phyloP scores from a whole-genome alignment of 2,888 invertebrate species.

The Cantharis flavilabris region DNA sequence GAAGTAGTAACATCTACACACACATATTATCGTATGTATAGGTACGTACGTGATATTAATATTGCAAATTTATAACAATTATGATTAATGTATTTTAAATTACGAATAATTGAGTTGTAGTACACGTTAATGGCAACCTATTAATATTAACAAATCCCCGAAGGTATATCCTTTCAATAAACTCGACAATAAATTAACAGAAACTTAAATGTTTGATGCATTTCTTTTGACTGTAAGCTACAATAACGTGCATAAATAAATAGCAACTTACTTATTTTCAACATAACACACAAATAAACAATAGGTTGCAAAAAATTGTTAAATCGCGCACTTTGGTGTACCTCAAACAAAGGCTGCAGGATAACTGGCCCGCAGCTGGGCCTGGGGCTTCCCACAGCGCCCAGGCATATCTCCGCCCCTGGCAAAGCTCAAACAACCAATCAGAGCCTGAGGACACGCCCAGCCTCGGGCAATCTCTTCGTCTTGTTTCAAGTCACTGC shows the following conservation, averaged over 20 bases:
- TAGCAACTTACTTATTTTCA: slow-evolving; percentile 12
- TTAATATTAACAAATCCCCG: slow-evolving; percentile 42
- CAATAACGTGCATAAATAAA: neutral
- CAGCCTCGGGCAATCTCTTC: slow-evolving; percentile 47
- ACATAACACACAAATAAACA: slow-evolving; percentile 15
- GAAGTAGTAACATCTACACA: neutral
- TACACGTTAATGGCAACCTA: slow-evolving; percentile 46
- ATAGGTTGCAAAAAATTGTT: slow-evolving; percentile 14
- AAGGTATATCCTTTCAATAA: slow-evolving; percentile 36
- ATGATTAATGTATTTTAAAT: slow-evolving; percentile 48
- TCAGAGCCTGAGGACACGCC: slow-evolving; percentile 52
- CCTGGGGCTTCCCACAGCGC: slow-evolving; percentile 45
- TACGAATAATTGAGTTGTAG: slow-evolving; percentile 44
- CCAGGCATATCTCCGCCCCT: slow-evolving; percentile 47
- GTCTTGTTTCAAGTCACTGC: slow-evolving; percentile 12
- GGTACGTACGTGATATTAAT: slow-evolving; percentile 22
- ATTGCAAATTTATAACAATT: slow-evolving; percentile 42
- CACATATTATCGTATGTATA: neutral
- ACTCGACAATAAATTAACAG: slow-evolving; percentile 14
- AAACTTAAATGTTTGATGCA: neutral
- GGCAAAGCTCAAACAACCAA: slow-evolving; percentile 48
- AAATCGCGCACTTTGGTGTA: slow-evolving; percentile 28
- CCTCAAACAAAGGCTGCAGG: slow-evolving; percentile 47
- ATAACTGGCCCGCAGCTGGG: slow-evolving; percentile 51
- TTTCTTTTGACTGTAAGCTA: neutral